phyloP scores from a whole-genome alignment of 2,113 vertebrate species.

The Stictonetta naevosa region DNA sequence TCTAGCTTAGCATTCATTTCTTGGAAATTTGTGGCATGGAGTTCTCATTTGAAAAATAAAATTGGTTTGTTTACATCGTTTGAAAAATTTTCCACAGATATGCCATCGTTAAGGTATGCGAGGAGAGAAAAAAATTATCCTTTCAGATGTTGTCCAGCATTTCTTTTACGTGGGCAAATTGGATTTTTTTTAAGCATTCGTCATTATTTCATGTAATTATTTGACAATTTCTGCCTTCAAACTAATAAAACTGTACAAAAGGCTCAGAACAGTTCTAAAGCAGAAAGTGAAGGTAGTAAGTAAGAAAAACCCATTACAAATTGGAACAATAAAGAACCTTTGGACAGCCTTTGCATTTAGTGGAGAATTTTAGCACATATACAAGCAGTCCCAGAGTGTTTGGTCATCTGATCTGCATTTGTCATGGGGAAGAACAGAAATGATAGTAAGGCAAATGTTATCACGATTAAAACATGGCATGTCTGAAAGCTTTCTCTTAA shows the following conservation, averaged over 20 bases:
- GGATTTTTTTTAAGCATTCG: not conserved
- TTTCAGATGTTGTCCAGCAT: not conserved
- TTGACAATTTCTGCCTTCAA: slow-evolving; percentile 71
- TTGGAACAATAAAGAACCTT: slow-evolving; percentile 66
- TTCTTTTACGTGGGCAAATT: slow-evolving; percentile 23
- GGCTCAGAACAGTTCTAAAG: slow-evolving; percentile 62
- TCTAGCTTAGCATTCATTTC: slow-evolving; percentile 72
- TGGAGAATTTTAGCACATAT: slow-evolving; percentile 67
- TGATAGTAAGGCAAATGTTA: slow-evolving; percentile 77
- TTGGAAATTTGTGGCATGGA: slow-evolving; percentile 62
- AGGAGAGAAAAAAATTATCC: not conserved
- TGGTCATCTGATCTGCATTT: slow-evolving; percentile 75
- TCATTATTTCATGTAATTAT: slow-evolving; percentile 36
- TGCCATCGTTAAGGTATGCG: not conserved
- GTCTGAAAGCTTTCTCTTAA: slow-evolving; percentile 44
- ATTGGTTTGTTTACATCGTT: slow-evolving; percentile 30
- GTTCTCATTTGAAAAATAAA: slow-evolving; percentile 25
- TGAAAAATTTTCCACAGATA: slow-evolving; percentile 37
- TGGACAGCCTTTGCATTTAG: slow-evolving; percentile 60
- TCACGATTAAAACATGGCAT: slow-evolving; percentile 43
- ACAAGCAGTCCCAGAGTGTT: slow-evolving; percentile 77
- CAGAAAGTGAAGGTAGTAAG: slow-evolving; percentile 45
- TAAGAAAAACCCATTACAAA: slow-evolving; percentile 77
- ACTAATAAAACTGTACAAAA: slow-evolving; percentile 71
- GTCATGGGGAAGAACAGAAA: slow-evolving; percentile 67